Evolutionary conservation across 2,888 invertebrate species (phyloP), one percentile per base, ranked within the genome.

Genomic region (Heteromurus nitidus): DNA sequence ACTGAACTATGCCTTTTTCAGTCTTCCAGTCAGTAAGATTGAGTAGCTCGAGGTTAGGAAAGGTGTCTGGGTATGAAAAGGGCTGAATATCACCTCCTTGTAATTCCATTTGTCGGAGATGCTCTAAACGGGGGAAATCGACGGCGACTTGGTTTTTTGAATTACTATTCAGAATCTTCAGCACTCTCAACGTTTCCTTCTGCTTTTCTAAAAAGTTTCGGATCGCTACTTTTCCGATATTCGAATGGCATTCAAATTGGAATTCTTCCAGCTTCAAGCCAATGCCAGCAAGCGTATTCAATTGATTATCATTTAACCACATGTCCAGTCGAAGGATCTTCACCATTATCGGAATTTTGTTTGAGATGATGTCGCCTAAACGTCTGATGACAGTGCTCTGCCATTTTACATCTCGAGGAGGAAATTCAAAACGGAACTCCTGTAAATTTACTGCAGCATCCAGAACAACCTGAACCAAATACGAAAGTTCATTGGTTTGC

Each of bases 21-120:
- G 53, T 72, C 65, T 76, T 76, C 82, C 82, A 82, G 16, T 76
- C 70, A 2, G 76, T n/a, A 42, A 82, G 31, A 26, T 76, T 62
- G 31, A 82, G 53, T 18, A 36, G 55, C 28, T 65, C 64, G 26
- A 83, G 31, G 3, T 72, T 67, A 16, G 83, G 83, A 36, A 83
- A 83, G 9, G 53, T 76, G 5, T 83, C 68, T 0, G 42, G 31
- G 36, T 75, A 83, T 2, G 62, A 72, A 73, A 83, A 81, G n/a
- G 72, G 68, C 3, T 31, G 18, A 36, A 81, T 50, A 47, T 24
- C 60, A 62, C 64, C 55, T 26, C 83, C 83, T 11, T 76, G 72
- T 20, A 83, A 26, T 68, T 83, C 73, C 36, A 83, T 50, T 9
- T 64, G 30, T 16, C 7, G 26, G 5, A 83, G 55, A 20, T 67